Percentiles rank a stretch among this genome's conserved stretches.
Evolutionary conservation across 2,113 vertebrate genomes (phyloP).

Genomic region (Scopus umbretta): DNA sequence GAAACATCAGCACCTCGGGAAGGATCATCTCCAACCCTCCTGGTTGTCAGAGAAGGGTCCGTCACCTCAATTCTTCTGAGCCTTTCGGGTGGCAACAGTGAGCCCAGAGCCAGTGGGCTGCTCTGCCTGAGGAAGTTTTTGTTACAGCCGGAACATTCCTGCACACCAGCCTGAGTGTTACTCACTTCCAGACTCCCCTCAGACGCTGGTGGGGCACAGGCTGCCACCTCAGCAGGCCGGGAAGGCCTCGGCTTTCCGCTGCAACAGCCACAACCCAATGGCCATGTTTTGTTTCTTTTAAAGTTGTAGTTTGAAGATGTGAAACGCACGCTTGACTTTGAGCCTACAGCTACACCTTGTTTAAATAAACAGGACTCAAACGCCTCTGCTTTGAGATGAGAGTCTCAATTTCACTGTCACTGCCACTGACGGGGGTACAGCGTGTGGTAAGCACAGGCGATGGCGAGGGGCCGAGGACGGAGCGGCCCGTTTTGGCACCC

Average conservation of each 20-base stretch:
- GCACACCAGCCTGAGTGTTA: rapidly evolving
- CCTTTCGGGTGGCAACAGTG: background rate
- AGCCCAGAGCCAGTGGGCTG: rapidly evolving
- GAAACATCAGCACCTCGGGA: rapidly evolving
- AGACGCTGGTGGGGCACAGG: rapidly evolving
- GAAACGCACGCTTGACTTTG: background rate
- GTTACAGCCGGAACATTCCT: rapidly evolving
- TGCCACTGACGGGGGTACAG: rapidly evolving
- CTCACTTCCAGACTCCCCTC: rapidly evolving
- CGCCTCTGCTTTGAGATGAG: rapidly evolving
- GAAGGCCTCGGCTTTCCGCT: background rate
- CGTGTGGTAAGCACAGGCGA: rapidly evolving
- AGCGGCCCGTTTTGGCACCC: rapidly evolving
- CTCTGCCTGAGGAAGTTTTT: background rate
- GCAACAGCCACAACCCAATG: background rate
- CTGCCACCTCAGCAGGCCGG: rapidly evolving
- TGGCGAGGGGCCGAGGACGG: rapidly evolving
- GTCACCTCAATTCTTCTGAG: background rate
- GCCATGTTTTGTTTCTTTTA: background rate
- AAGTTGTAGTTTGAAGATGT: background rate
- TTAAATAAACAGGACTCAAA: rapidly evolving
- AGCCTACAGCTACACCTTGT: rapidly evolving
- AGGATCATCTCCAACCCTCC: rapidly evolving
- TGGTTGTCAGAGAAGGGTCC: background rate
- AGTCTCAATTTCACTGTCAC: rapidly evolving